Evolutionary conservation across 35 echinoderm and acorn worm genomes (phyloP).

Genomic region (Stichopus chloronotus): DNA sequence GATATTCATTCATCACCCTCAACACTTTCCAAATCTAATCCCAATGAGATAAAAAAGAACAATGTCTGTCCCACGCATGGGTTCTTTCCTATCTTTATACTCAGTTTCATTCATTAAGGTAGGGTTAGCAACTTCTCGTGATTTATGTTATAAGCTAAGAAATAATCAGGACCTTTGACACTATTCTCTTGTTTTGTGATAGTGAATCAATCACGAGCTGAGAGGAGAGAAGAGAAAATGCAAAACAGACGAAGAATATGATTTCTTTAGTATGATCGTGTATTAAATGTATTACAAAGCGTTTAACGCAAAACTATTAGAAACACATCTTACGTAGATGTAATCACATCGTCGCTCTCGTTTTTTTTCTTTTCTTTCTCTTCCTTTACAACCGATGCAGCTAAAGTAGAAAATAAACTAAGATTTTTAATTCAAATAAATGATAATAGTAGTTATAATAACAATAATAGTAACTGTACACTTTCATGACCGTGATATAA

Average conservation of each 20-base stretch:
- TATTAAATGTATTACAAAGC: slow-evolving; percentile 26
- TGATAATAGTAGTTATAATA: background rate
- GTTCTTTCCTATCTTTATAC: no score
- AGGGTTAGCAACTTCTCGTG: no score
- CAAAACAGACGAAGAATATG: background rate
- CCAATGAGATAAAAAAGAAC: no score
- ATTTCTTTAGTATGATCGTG: background rate
- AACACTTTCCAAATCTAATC: no score
- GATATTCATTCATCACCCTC: no score
- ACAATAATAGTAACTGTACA: background rate
- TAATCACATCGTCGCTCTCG: background rate
- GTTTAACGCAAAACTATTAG: background rate
- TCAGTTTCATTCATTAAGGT: no score
- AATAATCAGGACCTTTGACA: no score
- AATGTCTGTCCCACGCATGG: no score
- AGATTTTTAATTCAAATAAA: background rate
- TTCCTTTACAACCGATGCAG: background rate
- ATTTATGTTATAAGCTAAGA: no score
- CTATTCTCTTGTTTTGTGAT: no score
- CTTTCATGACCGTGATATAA: background rate
- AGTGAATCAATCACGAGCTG: no score
- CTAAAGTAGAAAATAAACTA: background rate
- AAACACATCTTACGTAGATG: background rate
- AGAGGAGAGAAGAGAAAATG: no score
- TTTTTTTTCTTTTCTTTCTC: background rate